Percentiles rank a stretch among this genome's conserved stretches.
Conservation (phyloP, 2,888 invertebrate species). For the Schizaphis graminum region DNA sequence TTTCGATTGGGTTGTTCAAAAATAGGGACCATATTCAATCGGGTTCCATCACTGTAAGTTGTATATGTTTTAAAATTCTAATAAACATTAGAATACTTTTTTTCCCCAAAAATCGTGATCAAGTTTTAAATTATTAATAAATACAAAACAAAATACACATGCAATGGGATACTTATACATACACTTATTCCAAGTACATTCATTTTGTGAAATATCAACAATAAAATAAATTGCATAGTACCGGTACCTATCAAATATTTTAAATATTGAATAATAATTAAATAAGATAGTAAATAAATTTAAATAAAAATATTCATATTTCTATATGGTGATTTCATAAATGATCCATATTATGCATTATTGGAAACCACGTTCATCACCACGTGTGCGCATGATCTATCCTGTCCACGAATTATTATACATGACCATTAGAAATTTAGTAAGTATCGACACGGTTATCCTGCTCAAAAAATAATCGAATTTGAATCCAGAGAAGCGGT, state of each 20-base stretch:
- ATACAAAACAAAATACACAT: neutral
- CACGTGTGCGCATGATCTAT: neutral
- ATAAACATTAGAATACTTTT: too few relatives aligned
- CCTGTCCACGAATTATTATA: neutral
- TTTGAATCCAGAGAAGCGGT: neutral
- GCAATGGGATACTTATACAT: neutral
- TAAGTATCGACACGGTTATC: neutral
- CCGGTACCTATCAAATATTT: neutral
- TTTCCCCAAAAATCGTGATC: too few relatives aligned
- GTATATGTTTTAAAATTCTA: too few relatives aligned
- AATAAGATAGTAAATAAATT: neutral
- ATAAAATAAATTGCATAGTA: neutral
- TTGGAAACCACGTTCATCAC: neutral
- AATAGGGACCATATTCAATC: neutral
- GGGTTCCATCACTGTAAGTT: neutral
- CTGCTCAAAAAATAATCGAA: neutral
- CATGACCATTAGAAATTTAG: neutral
- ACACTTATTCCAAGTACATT: neutral
- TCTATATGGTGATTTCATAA: neutral
- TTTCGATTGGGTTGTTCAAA: neutral
- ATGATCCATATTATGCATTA: neutral
- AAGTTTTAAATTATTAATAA: neutral
- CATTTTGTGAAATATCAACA: neutral
- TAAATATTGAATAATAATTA: neutral
- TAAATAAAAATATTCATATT: neutral